Evolutionary conservation across 2,113 vertebrate genomes (phyloP).

Genomic region (Rhineura floridana): DNA sequence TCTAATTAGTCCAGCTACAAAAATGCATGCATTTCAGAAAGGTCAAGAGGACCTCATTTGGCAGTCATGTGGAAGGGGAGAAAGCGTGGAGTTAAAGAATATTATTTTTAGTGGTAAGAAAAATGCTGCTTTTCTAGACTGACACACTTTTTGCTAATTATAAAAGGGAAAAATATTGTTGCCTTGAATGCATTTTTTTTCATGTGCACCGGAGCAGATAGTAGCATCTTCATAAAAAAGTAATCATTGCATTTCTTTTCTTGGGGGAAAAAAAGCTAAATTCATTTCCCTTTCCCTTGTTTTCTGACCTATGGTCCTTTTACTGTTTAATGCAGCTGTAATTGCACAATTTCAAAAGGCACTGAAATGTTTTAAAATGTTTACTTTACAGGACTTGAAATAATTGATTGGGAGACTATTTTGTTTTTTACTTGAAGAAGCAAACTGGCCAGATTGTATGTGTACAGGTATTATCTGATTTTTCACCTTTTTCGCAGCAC

Average conservation of each 20-base stretch:
- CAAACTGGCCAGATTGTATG: constrained; percentile 55
- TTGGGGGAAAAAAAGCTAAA: constrained; percentile 15
- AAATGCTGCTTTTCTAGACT: constrained; percentile 67
- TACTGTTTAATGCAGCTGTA: constrained; percentile 59
- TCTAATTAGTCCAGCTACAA: constrained; percentile 67
- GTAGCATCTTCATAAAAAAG: constrained; percentile 66
- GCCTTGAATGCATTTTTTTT: constrained; percentile 61
- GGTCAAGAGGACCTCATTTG: constrained; percentile 65
- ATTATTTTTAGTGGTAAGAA: constrained; percentile 70
- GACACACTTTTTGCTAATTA: constrained; percentile 70
- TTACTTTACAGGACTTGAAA: constrained; percentile 47
- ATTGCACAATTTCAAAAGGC: constrained; percentile 51
- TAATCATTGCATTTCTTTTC: constrained; percentile 56
- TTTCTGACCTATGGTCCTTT: constrained; percentile 53
- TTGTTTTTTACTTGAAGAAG: constrained; percentile 38
- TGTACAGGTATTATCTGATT: constrained; percentile 35
- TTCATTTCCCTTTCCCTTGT: constrained; percentile 52
- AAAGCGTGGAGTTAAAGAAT: constrained; percentile 59
- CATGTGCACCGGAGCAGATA: constrained; percentile 60
- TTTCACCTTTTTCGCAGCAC: constrained; percentile 9
- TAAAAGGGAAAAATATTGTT: constrained; percentile 56
- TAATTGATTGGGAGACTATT: constrained; percentile 47
- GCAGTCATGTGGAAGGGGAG: constrained; percentile 55
- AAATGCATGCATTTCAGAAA: constrained; percentile 67
- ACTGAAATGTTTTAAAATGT: constrained; percentile 56